Base-by-base conservation (phyloP, 2,797 vertebrate genomes). In the Rhinatrema bivittatum region DNA sequence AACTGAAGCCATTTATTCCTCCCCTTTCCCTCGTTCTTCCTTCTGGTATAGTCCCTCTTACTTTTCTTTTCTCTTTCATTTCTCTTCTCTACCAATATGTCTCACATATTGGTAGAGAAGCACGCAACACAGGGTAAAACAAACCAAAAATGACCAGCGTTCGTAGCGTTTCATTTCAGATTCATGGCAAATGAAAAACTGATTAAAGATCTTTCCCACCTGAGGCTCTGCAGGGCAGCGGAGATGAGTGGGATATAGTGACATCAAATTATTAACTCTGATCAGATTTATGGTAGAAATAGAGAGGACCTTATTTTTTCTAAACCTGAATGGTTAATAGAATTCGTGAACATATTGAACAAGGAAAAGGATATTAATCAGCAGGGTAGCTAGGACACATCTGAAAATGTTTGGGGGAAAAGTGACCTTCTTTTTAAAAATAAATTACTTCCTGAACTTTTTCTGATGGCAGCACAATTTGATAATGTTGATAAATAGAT, bases 181-280 rank as follows among this genome's bases (percentile, higher is more conserved):
- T 30, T 53, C 41, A n/a, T 16, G n/a, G 46, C 35, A 10, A 29
- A 7, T 51, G 24, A 43, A 37, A 53, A 62, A 26, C 5, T 14
- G 42, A 44, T 39, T 46, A 32, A 31, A 42, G 27, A 46, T 36
- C 20, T 46, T 25, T 49, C 42, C 13, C 16, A 19, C 29, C 28
- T 31, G 20, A 43, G 42, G 32, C 25, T 45, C 16, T 2, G n/a
- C 29, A 36, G 3, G 10, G 8, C 20, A 29, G 39, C 10, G 31
- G 23, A 20, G 10, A 21, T 24, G 5, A 15, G 4, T n/a, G 19
- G 1, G 42, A 4, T 13, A 22, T 19, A 20, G 22, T 23, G 39
- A 24, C 39, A 47, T 46, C 42, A 29, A 21, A 10, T 23, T 51
- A 51, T 47, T 51, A 39, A 29, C 10, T 23, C 14, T 32, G 3